A percentile compares a stretch with the other conserved stretches of the same genome.
These are phyloP conservation scores for Alosa sapidissima DNA, from an alignment of 2,797 vertebrate genomes.

Conservation along the genomic window DNA sequence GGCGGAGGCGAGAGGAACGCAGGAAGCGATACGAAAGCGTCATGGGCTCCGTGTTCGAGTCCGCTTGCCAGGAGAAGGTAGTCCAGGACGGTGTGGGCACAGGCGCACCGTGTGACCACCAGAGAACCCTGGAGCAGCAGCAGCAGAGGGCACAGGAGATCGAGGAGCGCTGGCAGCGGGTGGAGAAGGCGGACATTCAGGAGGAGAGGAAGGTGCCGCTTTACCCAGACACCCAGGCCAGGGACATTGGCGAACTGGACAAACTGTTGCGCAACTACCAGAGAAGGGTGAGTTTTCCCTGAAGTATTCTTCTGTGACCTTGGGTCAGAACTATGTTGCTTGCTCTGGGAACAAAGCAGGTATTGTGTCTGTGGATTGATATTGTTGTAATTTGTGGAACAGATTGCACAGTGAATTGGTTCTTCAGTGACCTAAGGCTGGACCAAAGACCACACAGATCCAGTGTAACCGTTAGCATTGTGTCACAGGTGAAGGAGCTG, in stretches of 20 bases:
- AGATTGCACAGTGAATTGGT: not conserved
- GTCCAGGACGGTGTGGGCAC: not conserved
- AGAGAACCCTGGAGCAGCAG: not conserved
- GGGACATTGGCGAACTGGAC: conserved; percentile 50
- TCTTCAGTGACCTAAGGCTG: not conserved
- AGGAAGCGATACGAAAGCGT: conserved; percentile 65
- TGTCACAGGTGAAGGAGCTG: conserved; percentile 66
- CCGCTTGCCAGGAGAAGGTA: not conserved
- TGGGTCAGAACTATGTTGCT: not conserved
- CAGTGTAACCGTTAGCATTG: conserved; percentile 28
- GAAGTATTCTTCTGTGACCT: not conserved
- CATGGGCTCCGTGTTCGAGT: conserved; percentile 58
- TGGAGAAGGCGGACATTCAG: conserved; percentile 62
- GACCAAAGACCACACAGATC: not conserved
- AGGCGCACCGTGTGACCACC: not conserved
- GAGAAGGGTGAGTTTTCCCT: conserved; percentile 40
- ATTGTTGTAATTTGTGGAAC: not conserved
- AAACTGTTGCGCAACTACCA: conserved; percentile 25
- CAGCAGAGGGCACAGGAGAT: conserved; percentile 59
- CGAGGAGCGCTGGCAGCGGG: conserved; percentile 69
- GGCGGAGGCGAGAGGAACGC: conserved; percentile 56
- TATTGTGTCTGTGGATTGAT: not conserved
- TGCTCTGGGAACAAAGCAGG: not conserved
- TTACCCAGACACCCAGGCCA: conserved; percentile 28
- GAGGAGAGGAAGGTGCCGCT: conserved; percentile 56